Evolutionary conservation across 2,797 vertebrate genomes (phyloP).

Genomic region (Cephalopachus bancanus): DNA sequence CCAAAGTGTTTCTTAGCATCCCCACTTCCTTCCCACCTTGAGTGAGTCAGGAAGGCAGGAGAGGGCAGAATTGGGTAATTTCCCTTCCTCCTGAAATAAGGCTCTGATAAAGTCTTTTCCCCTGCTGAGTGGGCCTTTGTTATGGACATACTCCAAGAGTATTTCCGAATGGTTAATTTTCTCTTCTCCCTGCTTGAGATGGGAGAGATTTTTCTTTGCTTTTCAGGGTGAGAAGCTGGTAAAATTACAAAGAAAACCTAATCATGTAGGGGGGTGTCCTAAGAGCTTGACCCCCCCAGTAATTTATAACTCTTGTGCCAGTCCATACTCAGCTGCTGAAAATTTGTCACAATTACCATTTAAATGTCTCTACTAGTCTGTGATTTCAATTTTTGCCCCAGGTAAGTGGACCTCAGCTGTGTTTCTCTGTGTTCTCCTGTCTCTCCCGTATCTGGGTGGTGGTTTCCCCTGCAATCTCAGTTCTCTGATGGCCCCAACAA

Average conservation of each 20-base stretch:
- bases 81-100: not conserved
- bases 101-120: not conserved
- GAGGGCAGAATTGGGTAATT: not conserved
- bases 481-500: not conserved
- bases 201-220: not conserved
- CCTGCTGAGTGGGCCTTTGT: not conserved
- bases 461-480: not conserved
- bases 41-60: not conserved
- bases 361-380: too few relatives aligned
- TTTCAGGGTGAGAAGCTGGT: not conserved
- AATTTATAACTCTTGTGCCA: not conserved
- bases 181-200: not conserved
- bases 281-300: not conserved
- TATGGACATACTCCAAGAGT: not conserved
- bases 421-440: fast-evolving
- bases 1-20: not conserved
- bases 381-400: not conserved
- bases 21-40: too few relatives aligned
- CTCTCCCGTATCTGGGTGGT: not conserved
- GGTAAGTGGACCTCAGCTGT: not conserved
- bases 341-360: not conserved
- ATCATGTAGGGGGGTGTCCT: too few relatives aligned
- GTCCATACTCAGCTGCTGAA: not conserved
- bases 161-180: not conserved
- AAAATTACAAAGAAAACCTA: not conserved